Evolutionary conservation across 2,888 invertebrate genomes (phyloP).

Genomic region (Scaptomyza caliginosa): DNA sequence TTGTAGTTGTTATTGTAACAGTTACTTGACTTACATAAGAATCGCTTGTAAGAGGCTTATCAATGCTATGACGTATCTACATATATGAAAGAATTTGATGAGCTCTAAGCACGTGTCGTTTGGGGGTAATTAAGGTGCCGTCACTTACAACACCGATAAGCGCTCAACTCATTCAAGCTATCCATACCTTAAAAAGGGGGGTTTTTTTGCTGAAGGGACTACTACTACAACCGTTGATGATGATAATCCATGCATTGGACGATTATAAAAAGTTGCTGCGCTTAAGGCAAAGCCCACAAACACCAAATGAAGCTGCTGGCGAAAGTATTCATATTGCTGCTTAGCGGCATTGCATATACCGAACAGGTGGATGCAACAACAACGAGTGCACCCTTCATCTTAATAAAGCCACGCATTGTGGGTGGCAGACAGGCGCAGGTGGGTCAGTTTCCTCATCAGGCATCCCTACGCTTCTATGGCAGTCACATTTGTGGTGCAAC

Average conservation of each 20-base stretch:
- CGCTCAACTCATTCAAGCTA: neutral
- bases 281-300: constrained; percentile 6
- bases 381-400: neutral
- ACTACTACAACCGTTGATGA: constrained; percentile 14
- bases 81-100: neutral
- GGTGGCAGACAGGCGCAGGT: constrained; percentile 80
- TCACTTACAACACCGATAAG: constrained; percentile 46
- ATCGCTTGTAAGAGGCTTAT: neutral
- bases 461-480: constrained; percentile 74
- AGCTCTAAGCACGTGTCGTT: constrained; percentile 25
- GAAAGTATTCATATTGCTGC: constrained; percentile 28
- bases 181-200: neutral
- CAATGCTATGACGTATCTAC: neutral
- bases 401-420: constrained; percentile 63
- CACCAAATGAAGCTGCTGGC: constrained; percentile 23
- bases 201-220: constrained; percentile 28
- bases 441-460: constrained; percentile 83
- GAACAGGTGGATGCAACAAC: neutral
- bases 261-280: constrained; percentile 39
- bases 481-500: constrained; percentile 79
- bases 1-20: too few relatives aligned
- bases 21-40: neutral
- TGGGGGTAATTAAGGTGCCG: constrained; percentile 41
- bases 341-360: neutral
- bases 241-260: neutral